phyloP scores from a whole-genome alignment of 2,888 invertebrate genomes.

The Drosophila merina region DNA sequence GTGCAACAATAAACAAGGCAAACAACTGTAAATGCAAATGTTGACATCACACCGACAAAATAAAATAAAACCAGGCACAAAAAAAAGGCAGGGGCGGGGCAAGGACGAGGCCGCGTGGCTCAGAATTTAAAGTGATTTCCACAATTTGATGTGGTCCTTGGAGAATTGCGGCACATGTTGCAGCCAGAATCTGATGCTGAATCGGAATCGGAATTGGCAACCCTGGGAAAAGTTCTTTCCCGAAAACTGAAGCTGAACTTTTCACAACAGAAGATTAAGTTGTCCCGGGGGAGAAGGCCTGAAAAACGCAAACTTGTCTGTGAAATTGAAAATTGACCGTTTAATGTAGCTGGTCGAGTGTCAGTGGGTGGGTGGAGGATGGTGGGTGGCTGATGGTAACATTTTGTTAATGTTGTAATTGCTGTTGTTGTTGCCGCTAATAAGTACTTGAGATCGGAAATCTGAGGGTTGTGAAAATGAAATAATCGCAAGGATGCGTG shows the following conservation, averaged over 20 bases:
- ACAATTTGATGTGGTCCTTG: slow-evolving; percentile 68
- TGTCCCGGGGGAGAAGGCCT: slow-evolving; percentile 66
- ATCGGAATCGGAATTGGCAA: slow-evolving; percentile 28
- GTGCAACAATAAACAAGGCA: slow-evolving; percentile 71
- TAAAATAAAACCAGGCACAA: slow-evolving; percentile 9
- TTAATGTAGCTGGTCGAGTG: slow-evolving; percentile 67
- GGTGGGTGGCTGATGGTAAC: slow-evolving; percentile 44
- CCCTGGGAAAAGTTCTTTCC: slow-evolving; percentile 59
- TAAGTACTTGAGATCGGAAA: slow-evolving; percentile 66
- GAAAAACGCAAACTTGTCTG: slow-evolving; percentile 67
- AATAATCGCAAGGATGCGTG: slow-evolving; percentile 34
- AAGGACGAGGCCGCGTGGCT: slow-evolving; percentile 62
- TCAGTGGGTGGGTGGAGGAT: background rate
- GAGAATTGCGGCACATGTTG: slow-evolving; percentile 80
- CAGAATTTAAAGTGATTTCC: slow-evolving; percentile 57
- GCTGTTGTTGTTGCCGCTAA: slow-evolving; percentile 55
- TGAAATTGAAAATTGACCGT: slow-evolving; percentile 82
- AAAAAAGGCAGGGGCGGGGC: background rate
- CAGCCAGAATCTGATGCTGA: background rate
- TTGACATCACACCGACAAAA: slow-evolving; percentile 64
- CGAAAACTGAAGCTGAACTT: slow-evolving; percentile 60
- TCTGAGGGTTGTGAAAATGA: background rate
- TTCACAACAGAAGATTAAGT: slow-evolving; percentile 79
- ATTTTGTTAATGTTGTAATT: slow-evolving; percentile 49
- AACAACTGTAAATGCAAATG: slow-evolving; percentile 78